phyloP scores from a whole-genome alignment of 2,797 vertebrate species.

The Cyclopterus lumpus region DNA sequence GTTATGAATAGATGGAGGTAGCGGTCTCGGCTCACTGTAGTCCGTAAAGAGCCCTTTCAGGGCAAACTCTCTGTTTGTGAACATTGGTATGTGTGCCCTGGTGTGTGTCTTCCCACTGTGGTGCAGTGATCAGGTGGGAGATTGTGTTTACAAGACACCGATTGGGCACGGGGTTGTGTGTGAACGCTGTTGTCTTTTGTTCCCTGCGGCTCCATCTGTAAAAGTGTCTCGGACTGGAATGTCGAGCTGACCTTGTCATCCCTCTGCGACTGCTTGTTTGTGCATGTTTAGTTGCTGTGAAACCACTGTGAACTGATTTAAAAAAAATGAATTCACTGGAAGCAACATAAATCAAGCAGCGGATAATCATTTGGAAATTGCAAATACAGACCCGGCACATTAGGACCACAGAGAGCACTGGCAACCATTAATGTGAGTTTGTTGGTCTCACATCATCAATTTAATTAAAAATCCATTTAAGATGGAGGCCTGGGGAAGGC shows the following conservation, averaged over 20 bases:
- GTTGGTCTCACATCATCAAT: slow-evolving; percentile 81
- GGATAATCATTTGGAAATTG: slow-evolving; percentile 76
- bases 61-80: neutral
- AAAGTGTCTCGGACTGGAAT: slow-evolving; percentile 28
- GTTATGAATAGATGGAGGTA: neutral
- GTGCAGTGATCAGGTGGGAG: slow-evolving; percentile 43
- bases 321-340: slow-evolving; percentile 69
- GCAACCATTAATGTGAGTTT: slow-evolving; percentile 73
- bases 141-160: slow-evolving; percentile 55
- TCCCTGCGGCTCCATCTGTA: slow-evolving; percentile 59
- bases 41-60: neutral
- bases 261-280: slow-evolving; percentile 21
- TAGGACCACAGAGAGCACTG: slow-evolving; percentile 74
- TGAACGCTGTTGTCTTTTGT: slow-evolving; percentile 51
- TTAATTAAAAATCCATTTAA: slow-evolving; percentile 82
- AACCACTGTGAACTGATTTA: slow-evolving; percentile 49
- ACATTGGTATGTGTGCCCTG: slow-evolving; percentile 20
- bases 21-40: neutral
- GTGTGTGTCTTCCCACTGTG: slow-evolving; percentile 22
- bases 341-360: slow-evolving; percentile 71
- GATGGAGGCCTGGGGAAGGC: slow-evolving; percentile 62
- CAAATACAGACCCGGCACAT: slow-evolving; percentile 63
- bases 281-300: slow-evolving; percentile 38
- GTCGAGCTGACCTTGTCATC: slow-evolving; percentile 55
- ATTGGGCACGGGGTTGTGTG: slow-evolving; percentile 52